phyloP scores from a whole-genome alignment of 1,140 invertebrate species.

The Listronotus oregonensis region DNA sequence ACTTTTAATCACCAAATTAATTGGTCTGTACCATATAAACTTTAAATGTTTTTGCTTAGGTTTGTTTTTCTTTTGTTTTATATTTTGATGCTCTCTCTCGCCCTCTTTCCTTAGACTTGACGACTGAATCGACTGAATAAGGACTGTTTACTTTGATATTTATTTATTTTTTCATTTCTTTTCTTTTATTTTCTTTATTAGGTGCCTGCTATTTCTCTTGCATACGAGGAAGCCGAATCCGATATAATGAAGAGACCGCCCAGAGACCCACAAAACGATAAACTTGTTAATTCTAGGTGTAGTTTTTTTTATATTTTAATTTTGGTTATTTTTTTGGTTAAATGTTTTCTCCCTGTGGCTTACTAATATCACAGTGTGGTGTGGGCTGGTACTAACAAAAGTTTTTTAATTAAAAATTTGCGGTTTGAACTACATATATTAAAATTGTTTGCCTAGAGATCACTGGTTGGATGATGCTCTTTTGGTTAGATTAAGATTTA shows the following conservation, averaged over 20 bases:
- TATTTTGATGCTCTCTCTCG: no score
- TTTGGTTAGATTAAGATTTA: no score
- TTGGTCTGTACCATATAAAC: no score
- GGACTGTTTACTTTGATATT: background rate
- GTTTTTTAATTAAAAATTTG: background rate
- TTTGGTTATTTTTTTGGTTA: slow-evolving; percentile 28
- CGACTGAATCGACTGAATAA: background rate
- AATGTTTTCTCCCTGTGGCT: slow-evolving; percentile 7
- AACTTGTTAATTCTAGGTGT: slow-evolving; percentile 97
- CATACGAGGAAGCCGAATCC: slow-evolving; percentile 98
- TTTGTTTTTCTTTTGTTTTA: no score
- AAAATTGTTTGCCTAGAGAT: no score
- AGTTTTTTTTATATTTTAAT: slow-evolving; percentile 48
- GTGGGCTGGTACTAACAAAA: slow-evolving; percentile 9
- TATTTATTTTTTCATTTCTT: slow-evolving; percentile 24
- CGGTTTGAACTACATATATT: no score
- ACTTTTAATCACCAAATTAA: no score
- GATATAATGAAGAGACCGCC: slow-evolving; percentile 99
- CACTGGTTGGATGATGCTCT: no score
- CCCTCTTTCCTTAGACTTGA: background rate
- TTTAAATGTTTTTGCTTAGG: no score
- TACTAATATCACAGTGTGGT: background rate
- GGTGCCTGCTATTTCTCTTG: slow-evolving; percentile 99
- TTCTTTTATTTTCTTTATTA: slow-evolving; percentile 54
- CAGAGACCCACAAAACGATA: slow-evolving; percentile 93